These are phyloP conservation scores for Yponomeuta malinellus DNA, from an alignment of 2,888 invertebrate genomes.

Conservation along the genomic window DNA sequence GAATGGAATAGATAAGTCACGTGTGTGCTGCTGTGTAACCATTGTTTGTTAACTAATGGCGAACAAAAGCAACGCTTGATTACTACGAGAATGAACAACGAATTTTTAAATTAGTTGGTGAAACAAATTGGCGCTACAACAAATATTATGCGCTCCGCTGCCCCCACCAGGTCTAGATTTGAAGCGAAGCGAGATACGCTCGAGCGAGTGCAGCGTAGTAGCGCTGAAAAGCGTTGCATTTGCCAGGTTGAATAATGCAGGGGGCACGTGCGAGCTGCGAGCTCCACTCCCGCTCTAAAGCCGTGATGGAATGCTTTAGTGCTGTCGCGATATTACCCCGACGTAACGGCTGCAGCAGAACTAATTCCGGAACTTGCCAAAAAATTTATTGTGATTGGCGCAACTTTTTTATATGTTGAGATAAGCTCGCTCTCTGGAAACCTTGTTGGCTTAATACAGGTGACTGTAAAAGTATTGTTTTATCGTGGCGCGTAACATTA, in stretches of 20 bases:
- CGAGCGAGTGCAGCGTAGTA: constrained; percentile 9
- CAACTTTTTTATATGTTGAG: neutral
- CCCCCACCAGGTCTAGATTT: neutral
- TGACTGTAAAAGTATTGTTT: too few species aligned
- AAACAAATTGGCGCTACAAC: neutral
- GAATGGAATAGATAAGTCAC: constrained; percentile 58
- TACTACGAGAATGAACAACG: neutral
- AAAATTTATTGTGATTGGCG: neutral
- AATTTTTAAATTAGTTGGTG: neutral
- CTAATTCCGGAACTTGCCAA: constrained; percentile 9
- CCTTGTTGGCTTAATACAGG: neutral
- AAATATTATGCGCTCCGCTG: neutral
- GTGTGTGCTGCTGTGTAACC: constrained; percentile 28
- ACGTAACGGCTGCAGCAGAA: constrained; percentile 23
- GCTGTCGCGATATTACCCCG: constrained; percentile 39
- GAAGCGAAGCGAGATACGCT: neutral
- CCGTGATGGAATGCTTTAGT: constrained; percentile 53
- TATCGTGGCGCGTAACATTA: too few species aligned
- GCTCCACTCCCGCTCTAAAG: constrained; percentile 29
- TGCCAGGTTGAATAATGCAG: constrained; percentile 67
- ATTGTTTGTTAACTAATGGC: neutral
- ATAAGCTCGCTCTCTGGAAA: neutral
- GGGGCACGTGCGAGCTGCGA: constrained; percentile 39
- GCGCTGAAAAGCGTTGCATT: constrained; percentile 42
- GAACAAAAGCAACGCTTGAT: neutral